Evolutionary conservation across 2,113 vertebrate species (phyloP).

Genomic region (Sorex fumeus): DNA sequence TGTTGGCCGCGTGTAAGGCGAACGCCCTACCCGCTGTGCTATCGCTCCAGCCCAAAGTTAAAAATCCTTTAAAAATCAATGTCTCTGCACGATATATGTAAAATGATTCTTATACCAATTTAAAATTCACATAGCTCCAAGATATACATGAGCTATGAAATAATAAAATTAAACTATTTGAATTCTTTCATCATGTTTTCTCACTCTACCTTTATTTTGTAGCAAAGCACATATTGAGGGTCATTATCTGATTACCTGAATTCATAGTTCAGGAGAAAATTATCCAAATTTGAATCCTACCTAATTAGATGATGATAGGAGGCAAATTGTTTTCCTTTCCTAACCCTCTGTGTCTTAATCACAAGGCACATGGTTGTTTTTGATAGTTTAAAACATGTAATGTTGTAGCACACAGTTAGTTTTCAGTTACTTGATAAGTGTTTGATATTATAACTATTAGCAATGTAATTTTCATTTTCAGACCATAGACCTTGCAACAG

Average conservation of each 20-base stretch:
- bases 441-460: background rate
- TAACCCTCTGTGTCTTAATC: background rate
- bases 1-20: no score
- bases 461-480: background rate
- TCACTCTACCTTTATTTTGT: background rate
- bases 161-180: background rate
- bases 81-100: background rate
- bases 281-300: background rate
- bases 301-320: background rate
- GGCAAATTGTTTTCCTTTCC: conserved; percentile 18
- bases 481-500: background rate
- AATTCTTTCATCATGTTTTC: background rate
- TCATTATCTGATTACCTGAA: background rate
- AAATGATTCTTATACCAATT: background rate
- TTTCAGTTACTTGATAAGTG: background rate
- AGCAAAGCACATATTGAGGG: background rate
- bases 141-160: background rate
- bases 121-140: background rate
- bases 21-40: no score
- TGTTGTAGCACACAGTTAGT: background rate
- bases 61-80: background rate
- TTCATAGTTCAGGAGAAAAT: background rate
- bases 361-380: background rate
- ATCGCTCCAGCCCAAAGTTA: no score
- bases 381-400: background rate